These are phyloP conservation scores for Lottia scabra DNA, from an alignment of 2,888 invertebrate genomes.

Conservation along the genomic window DNA sequence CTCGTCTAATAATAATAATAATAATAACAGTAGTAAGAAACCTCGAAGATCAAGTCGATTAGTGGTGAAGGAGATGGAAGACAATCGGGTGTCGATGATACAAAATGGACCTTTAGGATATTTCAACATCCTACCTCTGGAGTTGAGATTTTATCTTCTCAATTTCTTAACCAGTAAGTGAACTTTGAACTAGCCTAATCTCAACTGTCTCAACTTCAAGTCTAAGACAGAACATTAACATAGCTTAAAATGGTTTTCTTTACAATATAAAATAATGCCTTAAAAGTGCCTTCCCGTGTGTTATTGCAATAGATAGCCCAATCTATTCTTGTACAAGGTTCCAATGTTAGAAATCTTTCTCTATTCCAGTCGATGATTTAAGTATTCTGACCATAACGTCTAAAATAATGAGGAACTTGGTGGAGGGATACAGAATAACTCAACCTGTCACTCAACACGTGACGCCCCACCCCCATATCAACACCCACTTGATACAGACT, in stretches of 20 bases:
- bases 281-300: too few species aligned
- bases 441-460: slow-evolving; percentile 47
- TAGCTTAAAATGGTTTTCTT: too few species aligned
- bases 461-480: slow-evolving; percentile 37
- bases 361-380: slow-evolving; percentile 65
- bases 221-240: too few species aligned
- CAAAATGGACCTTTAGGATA: slow-evolving; percentile 57
- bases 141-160: slow-evolving; percentile 63
- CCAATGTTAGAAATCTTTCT: too few species aligned
- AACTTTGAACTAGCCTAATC: too few species aligned
- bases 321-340: too few species aligned
- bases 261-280: too few species aligned
- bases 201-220: too few species aligned
- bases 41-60: slow-evolving; percentile 60
- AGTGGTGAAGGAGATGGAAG: slow-evolving; percentile 53
- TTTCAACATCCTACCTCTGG: slow-evolving; percentile 63
- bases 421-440: slow-evolving; percentile 62
- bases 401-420: slow-evolving; percentile 63
- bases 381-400: slow-evolving; percentile 66
- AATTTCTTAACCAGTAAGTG: slow-evolving; percentile 58
- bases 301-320: too few species aligned
- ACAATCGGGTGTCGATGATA: slow-evolving; percentile 43
- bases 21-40: slow-evolving; percentile 45
- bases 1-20: too few species aligned
- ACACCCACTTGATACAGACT: slow-evolving; percentile 39